phyloP scores from a whole-genome alignment of 1,140 invertebrate species.

The Drosophila teissieri region DNA sequence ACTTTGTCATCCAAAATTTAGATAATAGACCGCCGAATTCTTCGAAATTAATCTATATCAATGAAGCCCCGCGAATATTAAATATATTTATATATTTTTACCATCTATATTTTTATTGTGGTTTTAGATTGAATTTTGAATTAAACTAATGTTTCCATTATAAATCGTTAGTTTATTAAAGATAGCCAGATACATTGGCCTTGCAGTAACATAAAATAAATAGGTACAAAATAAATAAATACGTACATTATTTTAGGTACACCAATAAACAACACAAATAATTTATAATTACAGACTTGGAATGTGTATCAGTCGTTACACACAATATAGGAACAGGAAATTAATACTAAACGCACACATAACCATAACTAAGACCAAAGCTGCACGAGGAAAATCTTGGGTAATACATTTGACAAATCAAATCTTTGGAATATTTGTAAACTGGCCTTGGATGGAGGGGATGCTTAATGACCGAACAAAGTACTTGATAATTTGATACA shows the following conservation, averaged over 20 bases:
- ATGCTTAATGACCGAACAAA: background rate
- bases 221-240: constrained; percentile 2
- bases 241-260: constrained; percentile 10
- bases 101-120: background rate
- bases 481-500: constrained; percentile 49
- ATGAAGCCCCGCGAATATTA: too few species aligned
- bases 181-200: background rate
- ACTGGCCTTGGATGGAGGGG: background rate
- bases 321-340: constrained; percentile 8
- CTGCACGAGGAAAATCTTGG: constrained; percentile 1
- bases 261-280: background rate
- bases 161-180: constrained; percentile 7
- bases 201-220: constrained; percentile 14
- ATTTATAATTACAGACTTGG: constrained; percentile 10
- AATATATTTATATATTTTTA: background rate
- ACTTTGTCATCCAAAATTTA: too few species aligned
- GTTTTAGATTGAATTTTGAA: background rate
- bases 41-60: too few species aligned
- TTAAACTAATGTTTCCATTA: background rate
- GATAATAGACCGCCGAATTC: too few species aligned
- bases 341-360: constrained; percentile 12
- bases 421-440: constrained; percentile 6
- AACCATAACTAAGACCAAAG: background rate
- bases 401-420: background rate
- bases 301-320: constrained; percentile 7